Evolutionary conservation across 2,888 invertebrate species (phyloP).

Genomic region (Helicoverpa assulta): DNA sequence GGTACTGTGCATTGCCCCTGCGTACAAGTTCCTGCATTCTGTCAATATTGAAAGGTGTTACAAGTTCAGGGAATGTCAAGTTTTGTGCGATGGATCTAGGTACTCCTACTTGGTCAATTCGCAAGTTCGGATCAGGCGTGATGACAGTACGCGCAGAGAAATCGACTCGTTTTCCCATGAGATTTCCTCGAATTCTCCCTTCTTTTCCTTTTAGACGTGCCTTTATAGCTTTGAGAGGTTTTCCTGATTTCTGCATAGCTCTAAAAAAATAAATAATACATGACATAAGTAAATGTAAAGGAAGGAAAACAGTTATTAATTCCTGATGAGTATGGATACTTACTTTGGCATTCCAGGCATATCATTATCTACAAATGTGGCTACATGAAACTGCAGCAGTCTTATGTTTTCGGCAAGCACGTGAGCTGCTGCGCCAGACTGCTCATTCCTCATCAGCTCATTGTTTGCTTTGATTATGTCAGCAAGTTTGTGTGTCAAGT

Average conservation of each 20-base stretch:
- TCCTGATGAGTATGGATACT: slow-evolving; percentile 57
- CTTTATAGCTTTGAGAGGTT: slow-evolving; percentile 99
- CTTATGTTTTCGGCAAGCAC: slow-evolving; percentile 99
- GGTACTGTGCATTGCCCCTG: slow-evolving; percentile 99
- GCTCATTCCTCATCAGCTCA: slow-evolving; percentile 98
- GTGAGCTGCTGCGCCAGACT: slow-evolving; percentile 99
- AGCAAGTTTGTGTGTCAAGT: slow-evolving; percentile 99
- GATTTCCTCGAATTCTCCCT: slow-evolving; percentile 99
- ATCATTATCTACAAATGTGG: slow-evolving; percentile 99
- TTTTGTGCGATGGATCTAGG: slow-evolving; percentile 99
- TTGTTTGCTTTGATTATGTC: slow-evolving; percentile 99
- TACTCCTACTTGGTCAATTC: slow-evolving; percentile 99
- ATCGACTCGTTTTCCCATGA: slow-evolving; percentile 99
- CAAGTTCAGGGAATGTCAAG: slow-evolving; percentile 99
- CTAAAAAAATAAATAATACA: slow-evolving; percentile 75
- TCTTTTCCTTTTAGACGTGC: slow-evolving; percentile 99
- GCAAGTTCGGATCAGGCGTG: slow-evolving; percentile 98
- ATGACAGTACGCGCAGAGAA: slow-evolving; percentile 99
- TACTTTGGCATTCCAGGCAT: slow-evolving; percentile 98
- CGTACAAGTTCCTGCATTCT: slow-evolving; percentile 97
- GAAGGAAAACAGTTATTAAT: background rate
- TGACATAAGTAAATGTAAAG: background rate
- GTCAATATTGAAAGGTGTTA: slow-evolving; percentile 99
- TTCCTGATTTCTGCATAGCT: slow-evolving; percentile 99
- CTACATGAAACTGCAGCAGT: slow-evolving; percentile 99